Percentiles rank a stretch among this genome's conserved stretches.
These are phyloP conservation scores for Delichon dasypus DNA, from an alignment of 2,797 vertebrate genomes.

Conservation along the genomic window DNA sequence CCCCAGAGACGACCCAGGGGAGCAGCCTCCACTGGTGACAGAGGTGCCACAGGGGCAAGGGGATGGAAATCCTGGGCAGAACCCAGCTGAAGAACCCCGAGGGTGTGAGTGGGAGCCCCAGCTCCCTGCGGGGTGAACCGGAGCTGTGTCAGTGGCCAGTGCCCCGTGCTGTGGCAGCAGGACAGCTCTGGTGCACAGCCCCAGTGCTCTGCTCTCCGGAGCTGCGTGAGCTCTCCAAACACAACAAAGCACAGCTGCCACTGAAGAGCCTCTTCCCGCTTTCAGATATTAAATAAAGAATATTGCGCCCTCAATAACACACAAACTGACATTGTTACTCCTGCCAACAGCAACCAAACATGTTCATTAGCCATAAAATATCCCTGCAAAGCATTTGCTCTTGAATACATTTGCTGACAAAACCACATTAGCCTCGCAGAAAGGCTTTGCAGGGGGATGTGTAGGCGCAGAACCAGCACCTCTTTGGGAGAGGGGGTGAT, in stretches of 20 bases:
- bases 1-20: neutral
- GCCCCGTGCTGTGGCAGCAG: rapidly evolving
- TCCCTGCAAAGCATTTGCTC: neutral
- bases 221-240: neutral
- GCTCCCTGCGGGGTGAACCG: neutral
- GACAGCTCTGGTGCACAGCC: neutral
- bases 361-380: neutral
- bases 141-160: rapidly evolving
- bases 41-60: neutral
- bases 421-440: neutral
- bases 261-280: neutral
- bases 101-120: neutral
- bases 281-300: neutral
- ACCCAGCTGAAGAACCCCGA: rapidly evolving
- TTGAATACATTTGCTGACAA: neutral
- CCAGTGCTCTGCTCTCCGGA: neutral
- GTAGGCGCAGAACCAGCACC: neutral
- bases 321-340: neutral
- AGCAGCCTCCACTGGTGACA: no score
- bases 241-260: neutral
- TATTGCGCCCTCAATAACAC: neutral
- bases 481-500: neutral
- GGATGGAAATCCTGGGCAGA: neutral
- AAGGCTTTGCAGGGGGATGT: neutral
- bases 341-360: neutral